phyloP scores from a whole-genome alignment of 2,888 invertebrate species.

The Elmis aenea region DNA sequence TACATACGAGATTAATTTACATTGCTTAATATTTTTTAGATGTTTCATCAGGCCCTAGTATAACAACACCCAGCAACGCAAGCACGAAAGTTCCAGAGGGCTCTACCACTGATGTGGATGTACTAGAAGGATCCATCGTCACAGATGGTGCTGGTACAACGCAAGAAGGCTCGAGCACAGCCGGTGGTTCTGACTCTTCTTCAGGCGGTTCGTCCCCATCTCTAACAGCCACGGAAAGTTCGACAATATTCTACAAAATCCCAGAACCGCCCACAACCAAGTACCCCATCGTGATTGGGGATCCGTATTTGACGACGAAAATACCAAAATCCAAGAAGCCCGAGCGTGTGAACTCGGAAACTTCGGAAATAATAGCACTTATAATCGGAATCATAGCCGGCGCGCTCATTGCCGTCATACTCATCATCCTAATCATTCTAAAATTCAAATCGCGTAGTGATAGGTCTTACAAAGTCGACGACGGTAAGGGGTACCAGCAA shows the following conservation, averaged over 20 bases:
- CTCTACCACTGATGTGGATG: too few species aligned
- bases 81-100: conserved; percentile 29
- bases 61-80: conserved; percentile 38
- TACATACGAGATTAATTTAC: too few species aligned
- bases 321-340: conserved; percentile 40
- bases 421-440: conserved; percentile 84
- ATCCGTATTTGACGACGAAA: conserved; percentile 40
- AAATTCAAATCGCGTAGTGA: conserved; percentile 83
- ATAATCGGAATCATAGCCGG: conserved; percentile 88
- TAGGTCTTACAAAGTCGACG: conserved; percentile 90
- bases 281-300: conserved; percentile 41
- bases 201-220: conserved; percentile 7
- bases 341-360: conserved; percentile 60
- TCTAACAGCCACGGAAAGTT: conserved; percentile 15
- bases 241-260: conserved; percentile 25
- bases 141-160: too few species aligned
- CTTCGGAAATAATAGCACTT: conserved; percentile 68
- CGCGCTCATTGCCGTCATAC: conserved; percentile 82
- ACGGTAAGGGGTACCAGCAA: conserved; percentile 71
- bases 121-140: too few species aligned
- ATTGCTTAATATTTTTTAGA: too few species aligned
- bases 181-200: conserved; percentile 27
- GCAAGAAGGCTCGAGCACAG: too few species aligned
- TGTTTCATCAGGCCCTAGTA: conserved; percentile 26
- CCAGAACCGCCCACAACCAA: conserved; percentile 25